Base-by-base conservation (phyloP, 2,888 invertebrate genomes). In the Euzophera pinguis region DNA sequence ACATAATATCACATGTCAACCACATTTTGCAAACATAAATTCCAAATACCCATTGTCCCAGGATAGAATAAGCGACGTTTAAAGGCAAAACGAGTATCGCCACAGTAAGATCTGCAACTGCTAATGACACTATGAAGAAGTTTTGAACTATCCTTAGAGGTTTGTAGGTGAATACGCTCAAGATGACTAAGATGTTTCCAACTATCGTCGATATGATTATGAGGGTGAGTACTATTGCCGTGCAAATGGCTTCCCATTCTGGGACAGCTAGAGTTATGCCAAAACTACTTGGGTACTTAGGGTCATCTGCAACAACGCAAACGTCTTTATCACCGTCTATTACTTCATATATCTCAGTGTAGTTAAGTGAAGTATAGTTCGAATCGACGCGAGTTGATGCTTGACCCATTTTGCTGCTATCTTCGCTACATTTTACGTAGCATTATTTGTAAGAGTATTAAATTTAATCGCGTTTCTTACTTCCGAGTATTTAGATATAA, bases 111-210 rank as follows among this genome's bases (percentile, higher is more conserved):
- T 98, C 98, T 3, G 98, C 98, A 14, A 98, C 97, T 0, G 98
- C 98, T 63, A 98, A 85, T 1, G 98, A 98, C 0, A 98, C 98
- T 67, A 98, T 97, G 87, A 98, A 98, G 87, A 98, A 98, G 84
- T 98, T 98, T 78, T 98, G 98, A 29, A 97, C 98, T 65, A 97
- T 97, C 59, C 97, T 91, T 49, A 98, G 89, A 1, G 98, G 98
- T 73, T 96, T 95, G 84, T 98, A 97, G 0, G 97, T 98, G 86
- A 98, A 98, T n/a, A 98, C 98, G 73, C 97, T 97, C 38, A 98
- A 92, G 64, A 98, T 98, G 52, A 98, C 98, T 61, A 99, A 90
- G 54, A 96, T 94, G 84, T 98, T 98, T 51, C 98, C 98, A 52
- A 98, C 93, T 55, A 98, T 94, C 22, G 98, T 98, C 59, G 96